phyloP scores from a whole-genome alignment of 2,888 invertebrate species.

The Pseudolycoriella hygida region DNA sequence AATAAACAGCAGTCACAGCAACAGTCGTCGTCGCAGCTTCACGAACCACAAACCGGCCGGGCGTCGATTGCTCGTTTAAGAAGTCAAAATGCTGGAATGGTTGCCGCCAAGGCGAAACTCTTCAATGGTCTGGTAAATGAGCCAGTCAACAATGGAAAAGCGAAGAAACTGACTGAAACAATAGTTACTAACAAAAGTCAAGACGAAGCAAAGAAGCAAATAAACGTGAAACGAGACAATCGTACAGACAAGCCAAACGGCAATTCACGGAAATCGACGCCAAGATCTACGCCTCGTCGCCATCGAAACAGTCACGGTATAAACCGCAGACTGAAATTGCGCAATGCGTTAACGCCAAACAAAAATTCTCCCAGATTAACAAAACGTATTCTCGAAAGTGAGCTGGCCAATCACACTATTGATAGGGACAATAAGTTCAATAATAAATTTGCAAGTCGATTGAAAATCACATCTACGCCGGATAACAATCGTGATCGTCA shows the following conservation, averaged over 20 bases:
- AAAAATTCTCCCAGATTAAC: neutral
- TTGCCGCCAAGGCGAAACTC: slow-evolving; percentile 57
- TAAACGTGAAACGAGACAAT: no score
- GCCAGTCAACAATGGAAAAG: neutral
- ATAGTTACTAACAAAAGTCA: neutral
- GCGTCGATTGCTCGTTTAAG: slow-evolving; percentile 55
- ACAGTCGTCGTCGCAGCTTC: slow-evolving; percentile 15
- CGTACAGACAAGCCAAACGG: neutral
- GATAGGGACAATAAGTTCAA: neutral
- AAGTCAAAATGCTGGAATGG: slow-evolving; percentile 62
- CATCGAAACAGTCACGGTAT: neutral
- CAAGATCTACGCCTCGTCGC: neutral
- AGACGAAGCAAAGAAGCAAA: no score
- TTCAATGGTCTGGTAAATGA: slow-evolving; percentile 37
- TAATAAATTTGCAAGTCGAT: no score
- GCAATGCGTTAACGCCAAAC: neutral
- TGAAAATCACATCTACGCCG: neutral
- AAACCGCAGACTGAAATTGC: neutral
- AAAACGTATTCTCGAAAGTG: neutral
- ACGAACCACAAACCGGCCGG: slow-evolving; percentile 36
- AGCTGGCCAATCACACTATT: neutral
- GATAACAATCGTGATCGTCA: neutral
- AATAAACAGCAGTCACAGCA: slow-evolving; percentile 5
- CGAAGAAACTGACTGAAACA: neutral
- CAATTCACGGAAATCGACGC: neutral